Conservation (phyloP, 2,888 invertebrate genomes). For the Cantharis flavilabris region DNA sequence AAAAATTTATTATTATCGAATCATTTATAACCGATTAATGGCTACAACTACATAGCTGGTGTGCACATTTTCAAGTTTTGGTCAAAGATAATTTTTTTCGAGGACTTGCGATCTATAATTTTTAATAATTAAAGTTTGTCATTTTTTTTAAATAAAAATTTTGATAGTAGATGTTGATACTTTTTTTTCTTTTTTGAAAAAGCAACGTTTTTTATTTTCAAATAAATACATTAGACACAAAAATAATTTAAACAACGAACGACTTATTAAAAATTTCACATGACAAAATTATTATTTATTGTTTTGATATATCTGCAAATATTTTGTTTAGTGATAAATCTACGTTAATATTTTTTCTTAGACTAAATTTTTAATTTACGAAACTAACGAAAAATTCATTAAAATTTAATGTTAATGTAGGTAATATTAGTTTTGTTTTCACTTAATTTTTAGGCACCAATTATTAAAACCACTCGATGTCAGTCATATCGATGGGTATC, state of each 20-base stretch:
- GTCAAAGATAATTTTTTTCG: too few species aligned
- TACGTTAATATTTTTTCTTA: background rate
- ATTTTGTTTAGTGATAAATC: background rate
- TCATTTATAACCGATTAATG: too few species aligned
- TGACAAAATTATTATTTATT: background rate
- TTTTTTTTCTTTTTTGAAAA: background rate
- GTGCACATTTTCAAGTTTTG: too few species aligned
- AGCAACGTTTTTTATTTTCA: background rate
- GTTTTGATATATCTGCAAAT: background rate
- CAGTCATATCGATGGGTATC: constrained; percentile 44
- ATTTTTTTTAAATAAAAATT: too few species aligned
- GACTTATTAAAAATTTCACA: background rate
- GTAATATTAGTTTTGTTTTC: constrained; percentile 5
- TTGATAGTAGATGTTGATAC: background rate
- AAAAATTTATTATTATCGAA: too few species aligned
- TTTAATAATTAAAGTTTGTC: too few species aligned
- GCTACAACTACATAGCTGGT: too few species aligned
- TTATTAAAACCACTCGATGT: constrained; percentile 34
- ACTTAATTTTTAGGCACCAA: constrained; percentile 29
- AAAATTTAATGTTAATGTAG: constrained; percentile 9
- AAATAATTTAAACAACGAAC: background rate
- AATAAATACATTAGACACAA: background rate
- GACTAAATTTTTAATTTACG: background rate
- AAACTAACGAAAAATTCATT: background rate
- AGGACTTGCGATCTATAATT: too few species aligned